Conservation (phyloP, 2,888 invertebrate species). For the Scaptomyza caliginosa region DNA sequence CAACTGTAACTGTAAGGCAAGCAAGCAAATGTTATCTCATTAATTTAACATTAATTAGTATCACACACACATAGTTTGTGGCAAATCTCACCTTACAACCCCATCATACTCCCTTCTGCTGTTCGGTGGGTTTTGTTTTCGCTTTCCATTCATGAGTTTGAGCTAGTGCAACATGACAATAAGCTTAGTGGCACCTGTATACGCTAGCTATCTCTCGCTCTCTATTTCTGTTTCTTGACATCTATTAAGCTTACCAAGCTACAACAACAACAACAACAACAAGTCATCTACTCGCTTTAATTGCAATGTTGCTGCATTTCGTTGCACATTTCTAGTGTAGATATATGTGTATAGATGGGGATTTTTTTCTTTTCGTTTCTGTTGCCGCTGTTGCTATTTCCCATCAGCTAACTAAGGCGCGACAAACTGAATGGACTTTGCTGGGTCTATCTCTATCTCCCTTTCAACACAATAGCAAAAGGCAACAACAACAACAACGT, state of each 20-base stretch:
- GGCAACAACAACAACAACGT: slow-evolving; percentile 21
- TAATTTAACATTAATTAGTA: neutral
- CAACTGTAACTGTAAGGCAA: neutral
- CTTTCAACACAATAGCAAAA: slow-evolving; percentile 13
- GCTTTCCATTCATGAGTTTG: slow-evolving; percentile 9
- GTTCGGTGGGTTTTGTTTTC: slow-evolving; percentile 15
- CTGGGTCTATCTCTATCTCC: neutral
- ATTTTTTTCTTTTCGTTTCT: slow-evolving; percentile 1
- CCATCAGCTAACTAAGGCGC: slow-evolving; percentile 64
- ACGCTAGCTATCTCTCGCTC: neutral
- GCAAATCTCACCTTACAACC: neutral
- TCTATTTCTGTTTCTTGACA: neutral
- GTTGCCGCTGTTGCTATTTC: slow-evolving; percentile 17
- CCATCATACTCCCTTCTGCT: neutral
- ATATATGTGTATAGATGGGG: no score
- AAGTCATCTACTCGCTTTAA: slow-evolving; percentile 48
- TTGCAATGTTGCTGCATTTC: slow-evolving; percentile 58
- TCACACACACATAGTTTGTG: slow-evolving; percentile 17
- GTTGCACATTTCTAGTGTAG: slow-evolving; percentile 47
- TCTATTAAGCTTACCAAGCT: slow-evolving; percentile 6
- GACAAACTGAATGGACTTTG: slow-evolving; percentile 59
- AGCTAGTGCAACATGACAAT: slow-evolving; percentile 46
- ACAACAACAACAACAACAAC: neutral
- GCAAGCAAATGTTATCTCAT: neutral
- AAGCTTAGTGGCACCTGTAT: slow-evolving; percentile 43